These are phyloP conservation scores for Elaphurus davidianus DNA, from an alignment of 2,113 vertebrate genomes.

Conservation along the genomic window DNA sequence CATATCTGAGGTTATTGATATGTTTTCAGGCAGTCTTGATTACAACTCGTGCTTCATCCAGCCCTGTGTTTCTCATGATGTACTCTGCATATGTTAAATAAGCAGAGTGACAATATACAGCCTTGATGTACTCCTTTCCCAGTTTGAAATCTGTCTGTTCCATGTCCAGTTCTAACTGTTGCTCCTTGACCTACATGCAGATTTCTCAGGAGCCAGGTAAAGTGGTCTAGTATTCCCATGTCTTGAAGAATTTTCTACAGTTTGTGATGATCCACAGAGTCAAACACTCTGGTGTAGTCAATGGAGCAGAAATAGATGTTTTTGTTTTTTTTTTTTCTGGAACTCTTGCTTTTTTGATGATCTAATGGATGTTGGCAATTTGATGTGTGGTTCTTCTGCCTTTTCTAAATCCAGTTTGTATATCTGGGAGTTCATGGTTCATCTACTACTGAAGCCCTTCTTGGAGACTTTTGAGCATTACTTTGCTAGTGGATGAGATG, in stretches of 20 bases:
- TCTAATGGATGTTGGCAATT: not conserved
- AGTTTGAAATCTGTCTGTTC: not conserved
- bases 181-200: not conserved
- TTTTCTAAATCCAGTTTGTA: not conserved
- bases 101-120: not conserved
- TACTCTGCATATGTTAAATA: not conserved
- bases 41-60: not conserved
- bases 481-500: not conserved
- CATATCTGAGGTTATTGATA: not conserved
- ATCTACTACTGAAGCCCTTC: not conserved
- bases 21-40: not conserved
- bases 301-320: not conserved
- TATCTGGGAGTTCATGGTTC: not conserved
- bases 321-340: not conserved
- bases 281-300: not conserved
- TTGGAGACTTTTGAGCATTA: not conserved
- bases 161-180: not conserved
- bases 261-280: not conserved
- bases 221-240: not conserved
- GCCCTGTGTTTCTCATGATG: not conserved
- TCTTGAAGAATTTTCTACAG: not conserved
- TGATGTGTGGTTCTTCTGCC: not conserved
- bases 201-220: not conserved
- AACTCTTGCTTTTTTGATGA: not conserved
- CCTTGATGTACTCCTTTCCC: not conserved